Conservation (phyloP, 2,888 invertebrate genomes). For the Diplazon laetatorius region DNA sequence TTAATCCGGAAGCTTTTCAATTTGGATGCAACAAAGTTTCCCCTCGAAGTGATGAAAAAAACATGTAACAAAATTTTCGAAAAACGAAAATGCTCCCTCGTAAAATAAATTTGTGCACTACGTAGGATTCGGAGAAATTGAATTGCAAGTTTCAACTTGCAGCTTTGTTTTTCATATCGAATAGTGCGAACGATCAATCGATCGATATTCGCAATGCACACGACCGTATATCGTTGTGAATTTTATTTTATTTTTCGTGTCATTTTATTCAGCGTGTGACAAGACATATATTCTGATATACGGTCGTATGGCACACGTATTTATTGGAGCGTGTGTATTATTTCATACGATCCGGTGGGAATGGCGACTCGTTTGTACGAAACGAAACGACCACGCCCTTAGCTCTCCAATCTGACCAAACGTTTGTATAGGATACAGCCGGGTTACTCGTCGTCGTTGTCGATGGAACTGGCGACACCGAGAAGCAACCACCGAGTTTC, state of each 20-base stretch:
- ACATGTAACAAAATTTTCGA: no score
- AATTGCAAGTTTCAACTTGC: no score
- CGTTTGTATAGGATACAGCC: not conserved
- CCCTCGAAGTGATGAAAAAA: no score
- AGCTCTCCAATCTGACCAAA: conserved; percentile 7
- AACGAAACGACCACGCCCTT: conserved; percentile 31
- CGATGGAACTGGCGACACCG: not conserved
- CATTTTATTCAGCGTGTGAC: not conserved
- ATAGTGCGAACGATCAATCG: conserved; percentile 21
- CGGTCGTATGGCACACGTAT: not conserved
- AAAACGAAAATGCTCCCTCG: no score
- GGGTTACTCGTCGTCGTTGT: not conserved
- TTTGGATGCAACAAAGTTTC: no score
- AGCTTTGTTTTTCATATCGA: no score
- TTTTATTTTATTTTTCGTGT: no score
- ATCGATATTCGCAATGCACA: not conserved
- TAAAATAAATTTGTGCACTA: no score
- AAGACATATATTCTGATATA: not conserved
- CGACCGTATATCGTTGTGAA: not conserved
- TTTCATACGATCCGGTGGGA: conserved; percentile 4
- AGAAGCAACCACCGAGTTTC: conserved; percentile 36
- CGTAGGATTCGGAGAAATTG: no score
- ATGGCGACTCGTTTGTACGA: conserved; percentile 3
- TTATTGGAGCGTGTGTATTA: not conserved
- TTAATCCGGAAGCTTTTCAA: no score